Evolutionary conservation across 2,797 vertebrate species (phyloP).

Genomic region (Hydrocynus forskahlii): DNA sequence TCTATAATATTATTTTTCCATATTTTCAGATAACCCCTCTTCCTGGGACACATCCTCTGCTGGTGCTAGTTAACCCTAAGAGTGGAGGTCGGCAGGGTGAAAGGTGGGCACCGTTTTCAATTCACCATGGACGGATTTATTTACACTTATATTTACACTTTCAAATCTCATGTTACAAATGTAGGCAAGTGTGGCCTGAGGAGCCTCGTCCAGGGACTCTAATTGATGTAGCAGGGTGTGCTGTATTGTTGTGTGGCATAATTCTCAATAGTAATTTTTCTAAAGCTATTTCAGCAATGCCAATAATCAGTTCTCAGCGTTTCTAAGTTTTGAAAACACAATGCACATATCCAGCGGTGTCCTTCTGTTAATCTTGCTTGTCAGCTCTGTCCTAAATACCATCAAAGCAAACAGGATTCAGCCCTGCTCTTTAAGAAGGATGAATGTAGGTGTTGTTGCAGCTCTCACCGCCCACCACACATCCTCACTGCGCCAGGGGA

Average conservation of each 20-base stretch:
- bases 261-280: not conserved
- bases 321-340: slow-evolving; percentile 19
- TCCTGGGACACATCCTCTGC: slow-evolving; percentile 88
- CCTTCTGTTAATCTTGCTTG: slow-evolving; percentile 40
- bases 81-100: slow-evolving; percentile 95
- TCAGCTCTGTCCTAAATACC: slow-evolving; percentile 55
- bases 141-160: too few relatives aligned
- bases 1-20: slow-evolving; percentile 31
- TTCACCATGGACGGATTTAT: too few relatives aligned
- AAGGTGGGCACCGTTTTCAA: slow-evolving; percentile 74
- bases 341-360: slow-evolving; percentile 20
- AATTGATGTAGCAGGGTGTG: too few relatives aligned
- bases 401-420: slow-evolving; percentile 57
- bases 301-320: not conserved
- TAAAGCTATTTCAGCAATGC: not conserved
- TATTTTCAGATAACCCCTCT: slow-evolving; percentile 85
- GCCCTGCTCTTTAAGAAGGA: slow-evolving; percentile 57
- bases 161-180: too few relatives aligned
- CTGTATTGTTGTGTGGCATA: not conserved
- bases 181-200: too few relatives aligned
- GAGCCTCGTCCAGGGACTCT: too few relatives aligned
- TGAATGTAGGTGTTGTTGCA: slow-evolving; percentile 65
- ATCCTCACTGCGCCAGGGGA: slow-evolving; percentile 56
- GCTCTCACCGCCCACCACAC: slow-evolving; percentile 58
- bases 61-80: slow-evolving; percentile 94